Evolutionary conservation across 1,140 invertebrate species (phyloP), one percentile per base, ranked within the genome.

Genomic region (Temnothorax longispinosus): DNA sequence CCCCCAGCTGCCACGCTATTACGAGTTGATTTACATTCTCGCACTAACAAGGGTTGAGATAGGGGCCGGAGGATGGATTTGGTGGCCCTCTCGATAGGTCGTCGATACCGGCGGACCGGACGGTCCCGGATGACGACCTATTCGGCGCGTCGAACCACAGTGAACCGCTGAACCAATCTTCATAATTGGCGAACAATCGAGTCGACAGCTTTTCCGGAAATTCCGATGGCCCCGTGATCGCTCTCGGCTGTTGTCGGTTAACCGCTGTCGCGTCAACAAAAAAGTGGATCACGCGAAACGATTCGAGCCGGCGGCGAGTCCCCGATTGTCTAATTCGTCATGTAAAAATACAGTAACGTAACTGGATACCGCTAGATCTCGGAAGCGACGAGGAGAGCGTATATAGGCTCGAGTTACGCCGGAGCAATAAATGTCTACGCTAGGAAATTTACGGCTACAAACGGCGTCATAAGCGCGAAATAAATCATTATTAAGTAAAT

Each of bases 401-500:
- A 74, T 56, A 56, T 75, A 76, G 72, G 54, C 69, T 71, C 50
- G 65, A 21, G 75, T 76, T 89, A 80, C 80, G 44, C 62, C 65
- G 13, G 6, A n/a, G 75, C 69, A 60, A 88, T 90, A 88, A 88
- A 91, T 21, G 89, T 86, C 90, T 27, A 47, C 69, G 64, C 35
- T 58, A 41, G 65, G 81, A 74, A 87, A 90, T 90, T 91, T 90
- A 88, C 82, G 74, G 60, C 60, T 64, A 47, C 76, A 69, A 78
- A 86, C 82, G 72, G 77, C 52, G 72, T 90, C 71, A 81, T 71
- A 60, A 84, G 62, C 75, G 41, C 56, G 64, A 41, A 67, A 91
- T 91, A 90, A 91, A 90, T 91, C 90, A 88, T 80, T 86, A 88
- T 91, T 91, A 91, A 91, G 90, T 85, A 91, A 91, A 91, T 91